Evolutionary conservation across 2,888 invertebrate species (phyloP), one percentile per base, ranked within the genome.

Genomic region (Ganaspis brasiliensis): DNA sequence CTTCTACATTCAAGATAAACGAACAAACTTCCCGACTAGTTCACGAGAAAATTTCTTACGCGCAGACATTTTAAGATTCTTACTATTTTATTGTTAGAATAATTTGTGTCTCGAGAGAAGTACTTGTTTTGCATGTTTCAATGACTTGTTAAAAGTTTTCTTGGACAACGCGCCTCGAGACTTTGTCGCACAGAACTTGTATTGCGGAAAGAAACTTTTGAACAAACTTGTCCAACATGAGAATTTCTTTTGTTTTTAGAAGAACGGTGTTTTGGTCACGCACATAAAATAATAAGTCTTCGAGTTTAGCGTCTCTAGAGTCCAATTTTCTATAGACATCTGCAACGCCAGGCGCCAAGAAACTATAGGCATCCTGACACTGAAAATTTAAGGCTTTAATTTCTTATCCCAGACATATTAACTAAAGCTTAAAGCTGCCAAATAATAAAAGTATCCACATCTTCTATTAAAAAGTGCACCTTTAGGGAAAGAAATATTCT

Each of bases 91-190:
- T n/a, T n/a, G n/a, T n/a, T 14, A 12, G 45, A 9, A 0, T 19
- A 52, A 52, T 19, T 52, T 24, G 49, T 45, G 6, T 10, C 59
- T 55, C 5, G 63, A 21, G 45, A 9, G 31, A 12, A 31, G n/a
- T 49, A 35, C 26, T 67, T 67, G 35, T 74, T 67, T 67, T 67
- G 24, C 63, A 67, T 67, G 63, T 67, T 67, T 67, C 63, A 67
- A 40, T 40, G 24, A 37, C 24, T 67, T n/a, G n/a, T 40, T 67
- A 40, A 40, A 24, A 67, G 21, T 45, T 40, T 67, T 45, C 21
- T 40, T 45, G 63, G 40, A 37, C 45, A n/a, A 14, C 40, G 12
- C 37, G 24, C n/a, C 63, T 16, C 19, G 52, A 52, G 19, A 52
- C 52, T 52, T 52, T n/a, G 16, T 19, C 52, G 16, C 52, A 19